Conservation (phyloP, 1,140 invertebrate genomes). For the Euura lappo region DNA sequence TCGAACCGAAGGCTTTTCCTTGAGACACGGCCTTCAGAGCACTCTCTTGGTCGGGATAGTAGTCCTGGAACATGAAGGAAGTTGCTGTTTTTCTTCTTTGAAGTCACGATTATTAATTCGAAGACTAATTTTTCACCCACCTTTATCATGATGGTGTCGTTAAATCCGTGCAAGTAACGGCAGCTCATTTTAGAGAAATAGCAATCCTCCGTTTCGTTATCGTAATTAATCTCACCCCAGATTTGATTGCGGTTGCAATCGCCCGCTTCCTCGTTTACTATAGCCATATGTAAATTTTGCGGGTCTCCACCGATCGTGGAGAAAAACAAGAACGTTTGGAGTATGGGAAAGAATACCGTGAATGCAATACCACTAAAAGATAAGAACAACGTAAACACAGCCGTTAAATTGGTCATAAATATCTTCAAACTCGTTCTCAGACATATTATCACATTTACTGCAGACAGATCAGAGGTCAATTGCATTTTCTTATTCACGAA, state of each 20-base stretch:
- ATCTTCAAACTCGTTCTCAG: neutral
- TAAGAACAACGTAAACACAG: neutral
- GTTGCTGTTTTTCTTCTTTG: neutral
- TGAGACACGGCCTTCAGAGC: conserved; percentile 67
- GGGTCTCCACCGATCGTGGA: conserved; percentile 81
- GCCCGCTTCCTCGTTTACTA: conserved; percentile 77
- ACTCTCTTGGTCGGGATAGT: conserved; percentile 62
- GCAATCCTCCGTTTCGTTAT: conserved; percentile 49
- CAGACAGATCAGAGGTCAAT: neutral
- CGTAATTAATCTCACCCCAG: conserved; percentile 40
- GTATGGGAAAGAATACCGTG: conserved; percentile 79
- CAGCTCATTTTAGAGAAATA: conserved; percentile 65
- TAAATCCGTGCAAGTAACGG: conserved; percentile 60
- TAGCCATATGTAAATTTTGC: conserved; percentile 70
- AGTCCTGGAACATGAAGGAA: conserved; percentile 50
- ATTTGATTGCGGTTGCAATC: conserved; percentile 50
- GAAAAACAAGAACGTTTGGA: conserved; percentile 83
- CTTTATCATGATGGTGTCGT: conserved; percentile 55
- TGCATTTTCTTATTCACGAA: too few relatives aligned
- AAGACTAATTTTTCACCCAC: conserved; percentile 36
- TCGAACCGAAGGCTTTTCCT: conserved; percentile 71
- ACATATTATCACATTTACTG: neutral
- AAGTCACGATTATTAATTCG: too few relatives aligned
- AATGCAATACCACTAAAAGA: conserved; percentile 76
- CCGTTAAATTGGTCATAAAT: too few relatives aligned